Conservation (phyloP, 30 jellyfish, hydroid and myxozoan species). For the Pseudorhiza aurosa region DNA sequence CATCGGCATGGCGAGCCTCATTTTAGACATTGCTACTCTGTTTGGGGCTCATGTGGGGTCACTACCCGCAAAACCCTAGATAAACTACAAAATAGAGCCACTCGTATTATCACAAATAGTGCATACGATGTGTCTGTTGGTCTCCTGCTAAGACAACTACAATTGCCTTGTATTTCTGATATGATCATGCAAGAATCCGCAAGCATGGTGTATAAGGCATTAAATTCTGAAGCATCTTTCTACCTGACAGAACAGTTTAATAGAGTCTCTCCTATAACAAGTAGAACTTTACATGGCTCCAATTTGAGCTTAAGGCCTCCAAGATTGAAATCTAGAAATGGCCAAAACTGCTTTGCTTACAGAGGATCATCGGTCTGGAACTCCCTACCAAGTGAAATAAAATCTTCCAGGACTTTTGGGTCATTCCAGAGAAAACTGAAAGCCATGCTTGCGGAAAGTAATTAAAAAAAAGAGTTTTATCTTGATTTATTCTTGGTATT, state of each 20-base stretch:
- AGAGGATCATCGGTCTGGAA: constrained; percentile 9
- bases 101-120: not conserved
- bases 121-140: not conserved
- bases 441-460: not conserved
- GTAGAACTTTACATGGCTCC: not conserved
- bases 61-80: constrained; percentile 3
- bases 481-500: too few relatives aligned
- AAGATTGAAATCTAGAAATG: not conserved
- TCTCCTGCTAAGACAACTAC: not conserved
- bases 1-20: not conserved
- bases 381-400: constrained; percentile 7
- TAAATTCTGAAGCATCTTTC: not conserved
- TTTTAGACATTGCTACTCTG: constrained; percentile 2
- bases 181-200: constrained; percentile 6
- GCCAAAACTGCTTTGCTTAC: constrained; percentile 18
- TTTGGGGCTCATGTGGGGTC: not conserved
- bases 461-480: too few relatives aligned
- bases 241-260: constrained; percentile 2
- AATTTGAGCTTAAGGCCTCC: constrained; percentile 21
- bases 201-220: constrained; percentile 16
- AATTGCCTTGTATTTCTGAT: constrained; percentile 3
- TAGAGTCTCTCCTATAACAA: constrained; percentile 2
- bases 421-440: not conserved
- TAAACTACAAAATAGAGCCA: not conserved
- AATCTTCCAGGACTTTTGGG: constrained; percentile 4